Evolutionary conservation across 2,797 vertebrate species (phyloP).

Genomic region (Smutsia temminckii): DNA sequence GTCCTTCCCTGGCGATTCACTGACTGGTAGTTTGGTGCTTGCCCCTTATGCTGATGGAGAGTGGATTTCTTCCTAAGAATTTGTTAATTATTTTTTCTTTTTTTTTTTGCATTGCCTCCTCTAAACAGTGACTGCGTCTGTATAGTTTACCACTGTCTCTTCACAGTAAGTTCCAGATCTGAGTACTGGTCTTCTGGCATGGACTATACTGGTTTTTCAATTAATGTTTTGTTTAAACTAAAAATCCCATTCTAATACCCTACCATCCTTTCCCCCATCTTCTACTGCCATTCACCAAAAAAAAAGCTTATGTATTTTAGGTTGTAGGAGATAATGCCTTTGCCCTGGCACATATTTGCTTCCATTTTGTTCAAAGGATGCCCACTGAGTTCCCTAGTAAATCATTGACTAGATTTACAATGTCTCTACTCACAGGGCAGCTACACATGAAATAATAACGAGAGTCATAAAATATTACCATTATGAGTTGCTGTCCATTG

Average conservation of each 20-base stretch:
- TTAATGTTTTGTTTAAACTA: not conserved
- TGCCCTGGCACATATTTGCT: not conserved
- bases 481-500: not conserved
- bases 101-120: not conserved
- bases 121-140: not conserved
- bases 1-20: not conserved
- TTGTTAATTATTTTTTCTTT: no score
- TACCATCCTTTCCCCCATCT: not conserved
- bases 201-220: not conserved
- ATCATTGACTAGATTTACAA: constrained; percentile 27
- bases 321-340: not conserved
- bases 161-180: not conserved
- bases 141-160: not conserved
- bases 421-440: constrained; percentile 3
- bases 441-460: constrained; percentile 57
- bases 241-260: not conserved
- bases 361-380: constrained; percentile 37
- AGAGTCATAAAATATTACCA: constrained; percentile 64
- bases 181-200: not conserved
- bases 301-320: constrained; percentile 24
- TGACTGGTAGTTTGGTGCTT: not conserved
- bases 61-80: not conserved
- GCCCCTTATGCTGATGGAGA: not conserved
- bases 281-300: not conserved
- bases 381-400: not conserved